Base-by-base conservation (phyloP, 92 coral and sea anemone genomes). In the Virgularia gustaviana region DNA sequence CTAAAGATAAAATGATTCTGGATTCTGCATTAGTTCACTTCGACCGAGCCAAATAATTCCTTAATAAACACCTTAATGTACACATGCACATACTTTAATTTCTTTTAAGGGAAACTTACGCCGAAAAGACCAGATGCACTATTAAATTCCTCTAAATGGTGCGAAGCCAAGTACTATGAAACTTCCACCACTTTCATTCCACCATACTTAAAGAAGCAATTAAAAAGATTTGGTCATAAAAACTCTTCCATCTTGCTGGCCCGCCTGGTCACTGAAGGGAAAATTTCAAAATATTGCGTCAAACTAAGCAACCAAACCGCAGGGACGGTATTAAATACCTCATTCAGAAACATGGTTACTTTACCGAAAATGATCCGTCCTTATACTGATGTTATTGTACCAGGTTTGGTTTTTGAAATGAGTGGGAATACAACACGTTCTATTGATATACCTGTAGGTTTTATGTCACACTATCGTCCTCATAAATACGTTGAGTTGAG, bases 391-490 rank as follows among this genome's bases (percentile, higher is more conserved):
- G 52, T 66, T 33, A 36, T 49, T 18, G 71, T 90, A 15, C 83
- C 96, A 4, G 96, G 96, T 11, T 70, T 89, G 55, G 61, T 57
- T 32, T 57, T 91, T 28, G 72, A 68, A 9, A 41, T 76, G 32
- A 31, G 47, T 7, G 77, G 54, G 33, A 67, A 81, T 9, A 78
- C 79, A 52, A 53, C 87, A 20, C 63, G 60, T 19, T 73, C 75
- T 3, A 64, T 86, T 49, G 65, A 80, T 59, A 78, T 87, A 16
- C 95, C 96, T 36, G 79, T 89, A 15, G 99, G 96, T 35, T 71
- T 72, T 30, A 79, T 89, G 61, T 78, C 37, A 10, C 51, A 65
- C 15, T 94, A 89, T 82, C 54, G 65, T 38, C 87, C 78, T 30
- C 96, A 94, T 52, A 89, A 76, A 70, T 81, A 89, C 57, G 25